Evolutionary conservation across 1,140 invertebrate species (phyloP).

Genomic region (Ostrea denselamellosa): DNA sequence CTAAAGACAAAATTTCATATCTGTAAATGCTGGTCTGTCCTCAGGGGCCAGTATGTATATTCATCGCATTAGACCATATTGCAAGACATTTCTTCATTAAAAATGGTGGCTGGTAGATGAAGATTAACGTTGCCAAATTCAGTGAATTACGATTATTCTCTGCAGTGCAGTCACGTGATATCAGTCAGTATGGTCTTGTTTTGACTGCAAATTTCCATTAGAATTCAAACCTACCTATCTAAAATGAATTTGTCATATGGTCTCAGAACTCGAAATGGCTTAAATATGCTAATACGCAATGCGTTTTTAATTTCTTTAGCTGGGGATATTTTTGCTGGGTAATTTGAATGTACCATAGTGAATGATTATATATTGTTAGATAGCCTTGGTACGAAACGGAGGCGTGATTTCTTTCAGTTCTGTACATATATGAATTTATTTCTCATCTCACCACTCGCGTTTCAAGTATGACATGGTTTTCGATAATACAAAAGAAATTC

Average conservation of each 20-base stretch:
- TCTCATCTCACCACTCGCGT: not conserved
- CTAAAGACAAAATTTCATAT: not conserved
- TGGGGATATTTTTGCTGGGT: not conserved
- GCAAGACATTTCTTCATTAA: not conserved
- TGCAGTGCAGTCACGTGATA: not conserved
- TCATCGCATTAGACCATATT: not conserved
- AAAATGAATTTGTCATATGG: not conserved
- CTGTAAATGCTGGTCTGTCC: not conserved
- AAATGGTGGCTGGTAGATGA: not conserved
- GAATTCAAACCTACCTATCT: not conserved
- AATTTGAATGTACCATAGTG: not conserved
- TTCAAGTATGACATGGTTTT: not conserved
- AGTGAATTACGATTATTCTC: not conserved
- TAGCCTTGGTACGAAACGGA: not conserved
- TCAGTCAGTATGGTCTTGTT: not conserved
- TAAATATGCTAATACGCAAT: constrained; percentile 17
- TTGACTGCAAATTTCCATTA: not conserved
- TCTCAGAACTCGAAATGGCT: not conserved
- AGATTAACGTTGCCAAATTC: not conserved
- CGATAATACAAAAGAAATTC: not conserved
- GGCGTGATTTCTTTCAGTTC: not conserved
- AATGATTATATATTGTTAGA: no score
- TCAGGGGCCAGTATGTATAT: not conserved
- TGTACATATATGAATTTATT: not conserved
- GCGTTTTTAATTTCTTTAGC: not conserved